Evolutionary conservation across 2,797 vertebrate genomes (phyloP).

Genomic region (Varecia variegata): DNA sequence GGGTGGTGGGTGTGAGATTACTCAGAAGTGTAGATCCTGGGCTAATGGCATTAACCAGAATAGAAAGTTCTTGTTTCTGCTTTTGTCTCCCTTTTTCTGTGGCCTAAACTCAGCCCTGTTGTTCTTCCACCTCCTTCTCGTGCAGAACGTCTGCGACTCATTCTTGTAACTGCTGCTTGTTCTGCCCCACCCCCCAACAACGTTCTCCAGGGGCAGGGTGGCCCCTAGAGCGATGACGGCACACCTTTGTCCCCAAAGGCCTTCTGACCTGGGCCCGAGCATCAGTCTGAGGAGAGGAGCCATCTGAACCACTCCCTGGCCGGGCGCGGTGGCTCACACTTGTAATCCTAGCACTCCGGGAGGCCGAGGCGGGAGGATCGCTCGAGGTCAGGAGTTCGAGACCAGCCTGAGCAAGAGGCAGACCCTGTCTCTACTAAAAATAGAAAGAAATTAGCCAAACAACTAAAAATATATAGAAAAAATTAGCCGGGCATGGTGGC

Average conservation of each 20-base stretch:
- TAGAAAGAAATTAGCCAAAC: too few relatives aligned
- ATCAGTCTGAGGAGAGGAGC: not conserved
- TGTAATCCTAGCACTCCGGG: too few relatives aligned
- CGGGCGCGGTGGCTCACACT: too few relatives aligned
- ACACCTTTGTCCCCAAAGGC: not conserved
- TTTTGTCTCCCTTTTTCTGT: not conserved
- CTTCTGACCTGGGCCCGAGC: not conserved
- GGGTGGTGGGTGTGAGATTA: not conserved
- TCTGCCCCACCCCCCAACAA: not conserved
- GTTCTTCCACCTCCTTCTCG: not conserved
- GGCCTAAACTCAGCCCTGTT: not conserved
- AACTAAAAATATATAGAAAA: too few relatives aligned
- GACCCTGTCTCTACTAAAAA: too few relatives aligned
- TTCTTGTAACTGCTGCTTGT: not conserved
- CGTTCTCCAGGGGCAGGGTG: not conserved
- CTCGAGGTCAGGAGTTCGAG: too few relatives aligned
- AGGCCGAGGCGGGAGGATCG: too few relatives aligned
- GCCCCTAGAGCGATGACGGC: not conserved
- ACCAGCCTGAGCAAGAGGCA: too few relatives aligned
- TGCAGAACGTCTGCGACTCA: not conserved
- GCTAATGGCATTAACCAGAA: not conserved
- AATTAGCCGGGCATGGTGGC: too few relatives aligned
- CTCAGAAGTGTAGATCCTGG: not conserved
- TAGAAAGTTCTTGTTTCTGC: not conserved
- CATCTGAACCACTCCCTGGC: not conserved